Percentiles rank a stretch among this genome's conserved stretches.
Conservation (phyloP, 2,888 invertebrate species). For the Perithous albicinctus region DNA sequence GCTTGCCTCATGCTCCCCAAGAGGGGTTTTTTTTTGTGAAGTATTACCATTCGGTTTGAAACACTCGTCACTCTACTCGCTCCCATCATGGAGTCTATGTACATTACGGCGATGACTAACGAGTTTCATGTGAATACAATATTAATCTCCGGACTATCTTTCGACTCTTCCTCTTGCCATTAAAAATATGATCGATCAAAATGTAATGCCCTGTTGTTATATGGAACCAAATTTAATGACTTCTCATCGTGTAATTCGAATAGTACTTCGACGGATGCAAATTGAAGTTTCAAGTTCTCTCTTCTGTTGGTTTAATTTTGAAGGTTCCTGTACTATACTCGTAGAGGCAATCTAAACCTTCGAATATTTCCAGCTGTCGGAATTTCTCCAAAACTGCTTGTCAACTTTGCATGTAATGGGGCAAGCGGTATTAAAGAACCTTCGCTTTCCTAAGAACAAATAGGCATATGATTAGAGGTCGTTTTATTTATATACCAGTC, state of each 20-base stretch:
- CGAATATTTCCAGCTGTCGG: background rate
- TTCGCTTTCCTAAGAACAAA: background rate
- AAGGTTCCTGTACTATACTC: background rate
- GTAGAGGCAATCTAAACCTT: background rate
- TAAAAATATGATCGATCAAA: slow-evolving; percentile 41
- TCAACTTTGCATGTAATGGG: background rate
- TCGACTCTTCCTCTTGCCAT: slow-evolving; percentile 24
- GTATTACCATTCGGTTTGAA: slow-evolving; percentile 22
- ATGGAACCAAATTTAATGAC: slow-evolving; percentile 27
- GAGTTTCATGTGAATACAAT: slow-evolving; percentile 51
- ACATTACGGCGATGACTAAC: slow-evolving; percentile 56
- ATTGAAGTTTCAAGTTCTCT: background rate
- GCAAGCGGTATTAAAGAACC: background rate
- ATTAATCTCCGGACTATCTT: slow-evolving; percentile 18
- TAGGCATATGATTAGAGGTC: too few relatives aligned
- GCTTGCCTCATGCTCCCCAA: slow-evolving; percentile 31
- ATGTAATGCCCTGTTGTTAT: background rate
- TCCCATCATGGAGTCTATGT: slow-evolving; percentile 6
- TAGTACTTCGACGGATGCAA: background rate
- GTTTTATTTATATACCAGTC: too few relatives aligned
- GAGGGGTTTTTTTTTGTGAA: slow-evolving; percentile 55
- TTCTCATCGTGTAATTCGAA: background rate
- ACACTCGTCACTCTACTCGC: slow-evolving; percentile 42
- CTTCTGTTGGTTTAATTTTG: background rate
- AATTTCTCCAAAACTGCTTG: background rate